Base-by-base conservation (phyloP, 2,888 invertebrate species). In the Portevinia maculata region DNA sequence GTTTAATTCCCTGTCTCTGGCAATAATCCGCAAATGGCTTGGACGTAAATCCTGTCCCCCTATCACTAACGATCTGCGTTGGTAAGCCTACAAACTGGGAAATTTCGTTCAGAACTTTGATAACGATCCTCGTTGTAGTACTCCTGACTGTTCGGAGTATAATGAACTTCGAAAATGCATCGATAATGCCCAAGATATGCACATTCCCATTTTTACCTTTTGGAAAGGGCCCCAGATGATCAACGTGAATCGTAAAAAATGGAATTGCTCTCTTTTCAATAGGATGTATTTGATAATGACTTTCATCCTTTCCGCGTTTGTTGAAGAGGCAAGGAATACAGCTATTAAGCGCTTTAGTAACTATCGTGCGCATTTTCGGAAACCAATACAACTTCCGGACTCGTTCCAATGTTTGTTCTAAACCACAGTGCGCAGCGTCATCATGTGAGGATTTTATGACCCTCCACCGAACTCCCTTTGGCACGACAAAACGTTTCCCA, bases 211-310 rank as follows among this genome's bases (percentile, higher is more conserved):
- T 13, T 44, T 70, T 86, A n/a, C 86, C 87, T 7, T 84, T 79
- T 13, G 87, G 86, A 62, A 87, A 9, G 34, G 11, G 7, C 34
- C 79, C 79, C 32, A 79, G 17, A 21, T 79, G 67, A 28, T 79
- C 79, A 6, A 79, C 15, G 9, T 73, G 50, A 2, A 79, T 6
- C 0, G 53, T 67, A 13, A 34, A 24, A 62, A 81, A 60, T 52
- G 86, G 84, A 44, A 85, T 65, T 19, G 83, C 13, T 13, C 15
- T 17, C 9, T 44, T 60, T 0, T 52, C 21, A 4, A 48, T 48
- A 1, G 7, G 53, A 30, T 34, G 34, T 3, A 34, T 34, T 9
- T 34, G 34, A n/a, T 34, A 34, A n/a, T 4, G 11, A 1, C 11
- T 34, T n/a, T 34, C 34, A 11, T 34, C 34, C 9, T 34, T 34